Evolutionary conservation across 2,797 vertebrate genomes (phyloP).

Genomic region (Mus caroli): DNA sequence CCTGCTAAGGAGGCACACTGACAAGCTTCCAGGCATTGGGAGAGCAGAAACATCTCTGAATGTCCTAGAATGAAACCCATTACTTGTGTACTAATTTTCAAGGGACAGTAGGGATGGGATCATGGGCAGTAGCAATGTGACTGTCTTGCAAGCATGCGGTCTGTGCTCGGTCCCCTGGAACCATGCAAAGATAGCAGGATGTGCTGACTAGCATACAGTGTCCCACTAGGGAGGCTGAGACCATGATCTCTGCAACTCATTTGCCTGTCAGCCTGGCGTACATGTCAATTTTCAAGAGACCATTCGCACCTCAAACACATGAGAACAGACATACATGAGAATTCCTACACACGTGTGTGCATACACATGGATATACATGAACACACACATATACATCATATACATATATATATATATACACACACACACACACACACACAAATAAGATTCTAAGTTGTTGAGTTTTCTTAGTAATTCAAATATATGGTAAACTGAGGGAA

Average conservation of each 20-base stretch:
- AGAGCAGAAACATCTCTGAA: not conserved
- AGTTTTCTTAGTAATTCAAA: slow-evolving; percentile 25
- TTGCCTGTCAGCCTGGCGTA: not conserved
- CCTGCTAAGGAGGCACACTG: not conserved
- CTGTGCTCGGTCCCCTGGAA: not conserved
- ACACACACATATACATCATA: not conserved
- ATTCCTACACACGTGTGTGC: not conserved
- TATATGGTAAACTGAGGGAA: not conserved
- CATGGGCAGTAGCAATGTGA: not conserved
- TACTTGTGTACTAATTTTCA: not conserved
- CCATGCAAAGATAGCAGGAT: not conserved
- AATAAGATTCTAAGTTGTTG: not conserved
- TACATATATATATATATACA: not conserved
- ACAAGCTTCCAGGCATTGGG: not conserved
- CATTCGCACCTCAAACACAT: not conserved
- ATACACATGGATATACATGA: not conserved
- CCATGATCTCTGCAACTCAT: not conserved
- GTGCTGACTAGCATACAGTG: not conserved
- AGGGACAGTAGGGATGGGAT: not conserved
- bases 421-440: not conserved
- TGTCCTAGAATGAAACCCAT: not conserved
- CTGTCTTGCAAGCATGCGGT: not conserved
- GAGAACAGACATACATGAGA: too few species aligned
- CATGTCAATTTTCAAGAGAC: not conserved
- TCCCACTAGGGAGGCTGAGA: not conserved